Evolutionary conservation across 2,888 invertebrate species (phyloP), one percentile per base, ranked within the genome.

Genomic region (Apamea epomidion): DNA sequence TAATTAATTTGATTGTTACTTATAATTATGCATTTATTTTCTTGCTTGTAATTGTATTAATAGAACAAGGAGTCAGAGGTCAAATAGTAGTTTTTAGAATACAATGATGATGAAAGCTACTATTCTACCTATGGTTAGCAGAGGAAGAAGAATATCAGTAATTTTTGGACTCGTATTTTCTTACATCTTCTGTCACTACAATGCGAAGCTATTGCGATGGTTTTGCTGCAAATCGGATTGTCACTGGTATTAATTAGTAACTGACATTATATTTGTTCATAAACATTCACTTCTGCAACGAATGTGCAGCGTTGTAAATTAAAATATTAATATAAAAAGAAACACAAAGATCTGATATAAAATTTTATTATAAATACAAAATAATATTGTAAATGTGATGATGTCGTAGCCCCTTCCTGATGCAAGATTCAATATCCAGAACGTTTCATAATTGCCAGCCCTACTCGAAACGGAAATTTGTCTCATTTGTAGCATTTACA

Each of bases 401-500:
- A 48, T 70, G 37, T 68, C 45, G 12, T 32, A 45, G 18, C n/a
- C 45, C 25, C 29, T 68, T 42, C 72, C 32, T 62, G 21, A 37
- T 51, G 8, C 75, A 60, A n/a, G 25, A 42, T 76, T 58, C 12
- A 42, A 58, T 64, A 74, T 60, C 51, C 54, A 48, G 3, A n/a
- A 60, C 72, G 69, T 81, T 72, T 80, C 29, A 60, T 76, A 60
- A 74, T 74, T 80, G 88, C 89, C 90, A 91, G 90, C 90, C 88
- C 89, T 87, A 87, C 79, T 69, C 73, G 72, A 78, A 74, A 80
- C 69, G 78, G 81, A 83, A 81, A 76, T 81, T 64, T 75, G 64
- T 81, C 74, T 80, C 83, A 83, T 78, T 84, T 76, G 76, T 81
- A 85, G 88, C 86, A 87, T 87, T 91, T 90, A 91, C 90, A 89